Base-by-base conservation (phyloP, 2,113 vertebrate genomes). In the Dicaeum eximium region DNA sequence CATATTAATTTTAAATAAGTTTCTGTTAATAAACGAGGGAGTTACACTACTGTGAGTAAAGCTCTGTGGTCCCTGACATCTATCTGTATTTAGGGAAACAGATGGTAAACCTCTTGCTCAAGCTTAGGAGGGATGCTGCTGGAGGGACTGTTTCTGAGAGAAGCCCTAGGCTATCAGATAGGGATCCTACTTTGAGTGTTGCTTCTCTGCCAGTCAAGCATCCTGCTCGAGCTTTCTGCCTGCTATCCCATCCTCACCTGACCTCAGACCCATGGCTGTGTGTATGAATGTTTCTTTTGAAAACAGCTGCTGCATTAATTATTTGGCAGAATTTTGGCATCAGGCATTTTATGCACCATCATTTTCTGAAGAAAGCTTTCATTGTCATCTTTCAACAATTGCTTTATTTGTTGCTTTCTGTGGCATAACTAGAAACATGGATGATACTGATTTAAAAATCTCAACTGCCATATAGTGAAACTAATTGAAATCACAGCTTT, bases 371-470 rank as follows among this genome's bases (percentile, higher is more conserved):
- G 92, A 97, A 90, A 94, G 95, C 88, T 74, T 92, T 74, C 92
- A 95, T 97, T 96, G 94, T 97, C 44, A 9, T 88, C 93, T 78
- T 88, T 92, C 88, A 95, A 96, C 95, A 97, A 93, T 93, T 92
- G 88, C 65, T 93, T 90, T 90, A 64, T 92, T 96, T 97, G 72
- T 96, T 90, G 73, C 77, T 65, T 85, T 95, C 80, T 61, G 65
- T 80, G 85, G 37, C 60, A 65, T 90, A 74, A 91, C 22, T 93
- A n/a, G 79, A 85, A 96, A 67, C 58, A n/a, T 72, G 67, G 71
- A 57, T 83, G 18, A 51, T 74, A 51, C 75, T 31, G 57, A 80
- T 72, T 87, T 89, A 64, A 92, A 94, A 93, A 86, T 87, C 28
- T 15, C 4, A 33, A 50, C 73, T 73, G 75, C 37, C 16, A 57